Conservation (phyloP, 2,888 invertebrate genomes). For the Callosobruchus maculatus region DNA sequence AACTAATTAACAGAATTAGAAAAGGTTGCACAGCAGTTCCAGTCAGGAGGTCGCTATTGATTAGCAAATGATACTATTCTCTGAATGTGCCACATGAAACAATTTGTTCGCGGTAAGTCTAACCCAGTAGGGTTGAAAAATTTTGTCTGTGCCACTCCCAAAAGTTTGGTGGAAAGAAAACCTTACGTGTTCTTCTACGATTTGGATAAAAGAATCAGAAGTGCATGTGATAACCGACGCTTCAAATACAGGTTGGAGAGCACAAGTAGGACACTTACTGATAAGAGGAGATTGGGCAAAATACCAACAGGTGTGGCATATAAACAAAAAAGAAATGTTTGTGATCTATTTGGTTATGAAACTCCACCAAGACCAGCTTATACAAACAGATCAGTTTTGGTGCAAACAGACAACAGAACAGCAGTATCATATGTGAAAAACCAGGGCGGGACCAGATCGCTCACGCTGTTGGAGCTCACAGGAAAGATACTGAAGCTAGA, state of each 20-base stretch:
- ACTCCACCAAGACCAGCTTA: neutral
- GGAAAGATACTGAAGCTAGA: slow-evolving; percentile 10
- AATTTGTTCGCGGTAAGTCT: too few relatives aligned
- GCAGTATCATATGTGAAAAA: slow-evolving; percentile 17
- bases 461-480: slow-evolving; percentile 3
- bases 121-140: too few relatives aligned
- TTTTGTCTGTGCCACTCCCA: too few relatives aligned
- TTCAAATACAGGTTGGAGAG: slow-evolving; percentile 18
- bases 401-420: slow-evolving; percentile 23
- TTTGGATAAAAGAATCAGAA: neutral
- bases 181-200: too few relatives aligned
- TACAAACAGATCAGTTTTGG: slow-evolving; percentile 8
- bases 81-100: too few relatives aligned
- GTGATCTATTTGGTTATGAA: slow-evolving; percentile 10
- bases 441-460: slow-evolving; percentile 18
- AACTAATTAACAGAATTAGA: slow-evolving; percentile 6
- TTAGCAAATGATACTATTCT: slow-evolving; percentile 5
- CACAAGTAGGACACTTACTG: slow-evolving; percentile 6
- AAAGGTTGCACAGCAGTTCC: slow-evolving; percentile 7
- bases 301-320: slow-evolving; percentile 16
- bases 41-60: slow-evolving; percentile 1
- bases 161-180: too few relatives aligned
- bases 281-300: slow-evolving; percentile 10
- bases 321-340: slow-evolving; percentile 20
- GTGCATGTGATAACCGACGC: slow-evolving; percentile 21